Conservation (phyloP, 2,888 invertebrate species). For the Stenurella melanura region DNA sequence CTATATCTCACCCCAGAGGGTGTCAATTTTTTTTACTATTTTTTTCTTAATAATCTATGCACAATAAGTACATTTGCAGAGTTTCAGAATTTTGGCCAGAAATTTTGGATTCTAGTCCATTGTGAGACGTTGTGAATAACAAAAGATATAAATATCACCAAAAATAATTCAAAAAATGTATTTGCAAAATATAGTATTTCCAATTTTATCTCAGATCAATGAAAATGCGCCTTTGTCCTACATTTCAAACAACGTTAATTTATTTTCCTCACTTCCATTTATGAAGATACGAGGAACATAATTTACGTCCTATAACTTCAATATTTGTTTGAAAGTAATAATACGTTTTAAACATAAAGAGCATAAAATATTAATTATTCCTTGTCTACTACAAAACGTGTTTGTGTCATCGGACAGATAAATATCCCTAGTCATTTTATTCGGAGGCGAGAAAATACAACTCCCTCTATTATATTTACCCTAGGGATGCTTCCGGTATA, state of each 20-base stretch:
- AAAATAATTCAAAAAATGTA: too few relatives aligned
- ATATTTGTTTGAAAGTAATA: slow-evolving; percentile 1
- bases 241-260: neutral
- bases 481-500: neutral
- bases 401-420: slow-evolving; percentile 26
- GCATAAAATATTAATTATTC: slow-evolving; percentile 19
- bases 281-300: neutral
- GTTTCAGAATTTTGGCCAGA: too few relatives aligned
- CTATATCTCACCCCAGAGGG: too few relatives aligned
- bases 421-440: slow-evolving; percentile 18
- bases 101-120: too few relatives aligned
- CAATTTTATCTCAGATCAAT: too few relatives aligned
- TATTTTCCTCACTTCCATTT: neutral
- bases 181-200: too few relatives aligned
- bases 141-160: too few relatives aligned
- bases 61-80: too few relatives aligned
- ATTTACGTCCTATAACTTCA: neutral
- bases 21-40: too few relatives aligned
- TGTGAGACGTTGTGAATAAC: too few relatives aligned
- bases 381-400: slow-evolving; percentile 5
- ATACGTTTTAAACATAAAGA: neutral
- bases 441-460: neutral
- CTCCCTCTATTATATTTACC: slow-evolving; percentile 16
- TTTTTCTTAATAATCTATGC: too few relatives aligned
- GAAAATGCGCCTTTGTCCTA: neutral